Evolutionary conservation across 2,888 invertebrate species (phyloP).

Genomic region (Ashinkailepas kermadecensis): DNA sequence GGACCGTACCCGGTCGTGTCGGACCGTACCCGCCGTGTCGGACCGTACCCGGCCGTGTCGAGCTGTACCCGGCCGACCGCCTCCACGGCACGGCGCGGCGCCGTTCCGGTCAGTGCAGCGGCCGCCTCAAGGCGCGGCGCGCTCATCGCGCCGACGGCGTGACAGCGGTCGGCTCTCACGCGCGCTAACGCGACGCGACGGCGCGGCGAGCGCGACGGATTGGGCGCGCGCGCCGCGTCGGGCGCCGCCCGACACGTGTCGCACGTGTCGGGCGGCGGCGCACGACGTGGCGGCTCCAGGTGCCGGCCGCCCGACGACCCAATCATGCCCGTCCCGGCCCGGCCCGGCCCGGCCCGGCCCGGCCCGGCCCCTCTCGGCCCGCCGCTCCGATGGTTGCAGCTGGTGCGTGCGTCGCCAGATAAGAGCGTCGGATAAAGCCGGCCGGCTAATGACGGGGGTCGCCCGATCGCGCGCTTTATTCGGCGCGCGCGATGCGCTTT

Average conservation of each 20-base stretch:
- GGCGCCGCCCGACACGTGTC: neutral
- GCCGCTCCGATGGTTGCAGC: neutral
- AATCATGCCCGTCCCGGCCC: neutral
- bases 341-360: neutral
- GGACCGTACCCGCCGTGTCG: no score
- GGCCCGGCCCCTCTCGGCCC: neutral
- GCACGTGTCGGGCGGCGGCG: neutral
- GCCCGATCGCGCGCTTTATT: neutral
- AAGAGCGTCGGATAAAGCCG: neutral
- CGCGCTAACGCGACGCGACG: conserved; percentile 2
- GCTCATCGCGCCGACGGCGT: neutral
- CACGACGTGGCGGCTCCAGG: neutral
- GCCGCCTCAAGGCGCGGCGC: neutral
- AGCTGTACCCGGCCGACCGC: no score
- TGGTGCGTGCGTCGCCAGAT: conserved; percentile 1
- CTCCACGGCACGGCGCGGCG: neutral
- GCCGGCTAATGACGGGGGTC: neutral
- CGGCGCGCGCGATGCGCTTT: neutral
- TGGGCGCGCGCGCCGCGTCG: neutral
- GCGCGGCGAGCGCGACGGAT: neutral
- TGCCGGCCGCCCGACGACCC: neutral
- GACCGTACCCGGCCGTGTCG: no score
- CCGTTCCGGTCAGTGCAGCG: neutral
- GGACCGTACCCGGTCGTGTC: no score
- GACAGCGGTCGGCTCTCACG: neutral